These are phyloP conservation scores for Brachypodius melanocephalos DNA, from an alignment of 2,113 vertebrate species.

Conservation along the genomic window DNA sequence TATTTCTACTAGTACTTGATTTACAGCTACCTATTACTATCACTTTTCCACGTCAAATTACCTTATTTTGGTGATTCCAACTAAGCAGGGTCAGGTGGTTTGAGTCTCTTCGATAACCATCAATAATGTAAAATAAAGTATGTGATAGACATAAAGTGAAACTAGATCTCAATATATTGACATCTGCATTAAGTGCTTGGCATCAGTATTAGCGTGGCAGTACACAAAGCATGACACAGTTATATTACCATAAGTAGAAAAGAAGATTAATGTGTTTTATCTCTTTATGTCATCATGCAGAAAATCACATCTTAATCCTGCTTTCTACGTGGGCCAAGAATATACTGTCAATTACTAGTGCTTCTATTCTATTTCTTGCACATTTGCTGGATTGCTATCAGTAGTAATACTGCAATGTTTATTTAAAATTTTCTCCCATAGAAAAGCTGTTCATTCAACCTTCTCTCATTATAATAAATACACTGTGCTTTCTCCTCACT, in stretches of 20 bases:
- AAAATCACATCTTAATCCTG: slow-evolving; percentile 22
- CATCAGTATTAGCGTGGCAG: neutral
- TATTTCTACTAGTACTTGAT: neutral
- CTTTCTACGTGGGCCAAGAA: neutral
- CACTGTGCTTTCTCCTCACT: neutral
- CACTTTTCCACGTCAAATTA: neutral
- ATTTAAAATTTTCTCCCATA: neutral
- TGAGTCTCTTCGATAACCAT: neutral
- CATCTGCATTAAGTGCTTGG: neutral
- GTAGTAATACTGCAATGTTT: neutral
- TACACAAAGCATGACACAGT: neutral
- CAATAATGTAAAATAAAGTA: neutral
- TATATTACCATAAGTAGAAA: neutral
- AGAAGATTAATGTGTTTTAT: slow-evolving; percentile 42
- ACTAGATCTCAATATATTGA: neutral
- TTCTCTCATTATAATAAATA: neutral
- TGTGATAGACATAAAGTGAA: neutral
- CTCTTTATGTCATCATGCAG: slow-evolving; percentile 19
- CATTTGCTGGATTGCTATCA: neutral
- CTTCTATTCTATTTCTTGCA: neutral
- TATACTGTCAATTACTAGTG: neutral
- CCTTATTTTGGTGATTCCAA: neutral
- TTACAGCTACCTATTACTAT: neutral
- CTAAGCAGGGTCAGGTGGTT: fast-evolving
- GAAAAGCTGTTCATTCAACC: neutral